Evolutionary conservation across 2,888 invertebrate genomes (phyloP).

Genomic region (Drosophila barbarae): DNA sequence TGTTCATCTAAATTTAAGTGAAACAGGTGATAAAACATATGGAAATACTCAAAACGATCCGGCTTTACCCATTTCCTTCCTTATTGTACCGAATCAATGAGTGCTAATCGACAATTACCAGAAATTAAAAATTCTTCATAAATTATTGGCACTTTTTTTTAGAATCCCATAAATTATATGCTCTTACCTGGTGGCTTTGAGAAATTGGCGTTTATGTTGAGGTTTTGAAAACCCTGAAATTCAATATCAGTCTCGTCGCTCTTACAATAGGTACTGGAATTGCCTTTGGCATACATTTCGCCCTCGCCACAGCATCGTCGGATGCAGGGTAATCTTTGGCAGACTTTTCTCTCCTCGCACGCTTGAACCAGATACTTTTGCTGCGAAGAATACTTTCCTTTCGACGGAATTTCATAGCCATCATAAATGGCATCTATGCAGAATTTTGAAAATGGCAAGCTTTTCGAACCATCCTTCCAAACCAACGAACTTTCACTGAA

Average conservation of each 20-base stretch:
- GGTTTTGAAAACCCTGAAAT: slow-evolving; percentile 71
- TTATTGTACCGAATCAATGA: slow-evolving; percentile 1
- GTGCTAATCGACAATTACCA: slow-evolving; percentile 10
- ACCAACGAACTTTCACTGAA: slow-evolving; percentile 56
- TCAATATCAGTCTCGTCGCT: slow-evolving; percentile 58
- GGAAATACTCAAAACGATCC: slow-evolving; percentile 9
- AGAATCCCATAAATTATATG: not conserved
- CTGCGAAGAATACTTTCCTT: slow-evolving; percentile 10
- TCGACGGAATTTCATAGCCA: not conserved
- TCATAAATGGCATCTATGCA: slow-evolving; percentile 75
- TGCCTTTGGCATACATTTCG: slow-evolving; percentile 70
- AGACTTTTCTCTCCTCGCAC: slow-evolving; percentile 56
- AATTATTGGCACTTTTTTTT: not conserved
- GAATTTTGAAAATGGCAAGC: slow-evolving; percentile 59
- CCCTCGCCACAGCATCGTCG: slow-evolving; percentile 76
- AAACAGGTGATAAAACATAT: slow-evolving; percentile 27
- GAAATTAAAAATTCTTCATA: not conserved
- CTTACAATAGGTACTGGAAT: slow-evolving; percentile 68
- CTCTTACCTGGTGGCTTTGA: slow-evolving; percentile 73
- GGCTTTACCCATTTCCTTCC: not conserved
- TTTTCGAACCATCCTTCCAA: slow-evolving; percentile 48
- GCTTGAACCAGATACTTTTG: slow-evolving; percentile 61
- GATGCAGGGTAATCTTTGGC: slow-evolving; percentile 73
- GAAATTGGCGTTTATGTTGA: slow-evolving; percentile 68
- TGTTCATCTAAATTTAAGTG: slow-evolving; percentile 1